Conservation (phyloP, 2,888 invertebrate species). For the Sceliomorpha sp. region DNA sequence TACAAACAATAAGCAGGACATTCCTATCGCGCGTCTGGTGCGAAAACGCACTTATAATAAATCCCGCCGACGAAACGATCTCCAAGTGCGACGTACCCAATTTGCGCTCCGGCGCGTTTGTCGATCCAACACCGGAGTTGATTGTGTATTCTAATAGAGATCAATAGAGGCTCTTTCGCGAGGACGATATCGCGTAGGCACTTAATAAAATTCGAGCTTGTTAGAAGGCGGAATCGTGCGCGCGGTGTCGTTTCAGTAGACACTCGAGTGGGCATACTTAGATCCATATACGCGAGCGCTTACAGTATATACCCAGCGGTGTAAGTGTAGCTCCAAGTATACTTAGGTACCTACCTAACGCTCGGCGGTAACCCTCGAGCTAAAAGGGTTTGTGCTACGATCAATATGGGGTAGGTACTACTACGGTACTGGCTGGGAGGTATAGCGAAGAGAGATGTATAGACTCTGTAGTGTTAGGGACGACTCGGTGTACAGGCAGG, state of each 20-base stretch:
- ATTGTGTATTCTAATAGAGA: constrained; percentile 45
- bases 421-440: constrained; percentile 61
- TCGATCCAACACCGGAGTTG: constrained; percentile 24
- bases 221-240: constrained; percentile 20
- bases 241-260: constrained; percentile 42
- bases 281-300: constrained; percentile 41
- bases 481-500: constrained; percentile 71
- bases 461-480: constrained; percentile 72
- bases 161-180: constrained; percentile 37
- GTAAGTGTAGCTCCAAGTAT: constrained; percentile 65
- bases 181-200: constrained; percentile 46
- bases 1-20: no score
- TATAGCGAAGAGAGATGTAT: constrained; percentile 65
- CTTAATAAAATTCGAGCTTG: constrained; percentile 53
- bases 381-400: constrained; percentile 74
- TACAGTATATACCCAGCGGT: constrained; percentile 52
- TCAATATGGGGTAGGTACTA: constrained; percentile 74
- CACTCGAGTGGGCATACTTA: constrained; percentile 52
- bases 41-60: constrained; percentile 15
- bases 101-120: constrained; percentile 24
- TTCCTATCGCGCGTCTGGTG: no score
- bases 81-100: constrained; percentile 5
- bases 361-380: constrained; percentile 65
- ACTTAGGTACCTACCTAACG: constrained; percentile 63
- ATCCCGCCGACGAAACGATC: constrained; percentile 9